Base-by-base conservation (phyloP, 1,140 invertebrate genomes). In the Telenomus remus region DNA sequence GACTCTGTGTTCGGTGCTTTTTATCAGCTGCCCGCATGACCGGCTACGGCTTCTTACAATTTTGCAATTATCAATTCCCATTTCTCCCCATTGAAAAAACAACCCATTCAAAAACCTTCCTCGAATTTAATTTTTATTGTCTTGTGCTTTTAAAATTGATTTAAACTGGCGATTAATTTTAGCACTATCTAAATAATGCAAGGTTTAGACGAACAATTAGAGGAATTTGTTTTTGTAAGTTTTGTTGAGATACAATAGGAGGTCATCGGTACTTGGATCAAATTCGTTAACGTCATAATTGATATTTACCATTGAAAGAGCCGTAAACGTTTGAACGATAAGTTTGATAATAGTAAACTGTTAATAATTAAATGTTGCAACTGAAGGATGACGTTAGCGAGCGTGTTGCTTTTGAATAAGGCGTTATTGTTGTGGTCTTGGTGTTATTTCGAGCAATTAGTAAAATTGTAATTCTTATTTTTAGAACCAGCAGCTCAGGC, bases 321-420 rank as follows among this genome's bases (percentile, higher is more conserved):
- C 59, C 60, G 37, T 64, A 72, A 64, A 72, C 48, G 69, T 59
- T 72, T 53, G 44, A 64, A 72, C 54, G 60, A 72, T 72, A 64
- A 72, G 54, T 64, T 64, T 72, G 60, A 72, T 72, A 72, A 72
- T 72, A 72, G 60, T 72, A 65, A 64, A 72, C 69, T 72, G 69
- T 56, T 63, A 74, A 68, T 74, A 39, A 68, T 27, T 73, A 61
- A 35, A 61, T 74, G 71, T 68, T 74, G 71, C 71, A 74, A 74
- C 60, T 74, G 50, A 39, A 33, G 39, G 56, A 55, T 74, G 71
- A 74, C 71, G 71, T 74, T 57, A 74, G 66, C 66, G 56, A 27
- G 19, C 63, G 47, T 73, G 51, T 56, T 66, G 46, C 71, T 61
- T 27, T 27, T 37, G 50, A 66, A 65, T 68, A 56, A 59, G 56